Evolutionary conservation across 2,797 vertebrate species (phyloP), one percentile per base, ranked within the genome.

Genomic region (Danio choprae): DNA sequence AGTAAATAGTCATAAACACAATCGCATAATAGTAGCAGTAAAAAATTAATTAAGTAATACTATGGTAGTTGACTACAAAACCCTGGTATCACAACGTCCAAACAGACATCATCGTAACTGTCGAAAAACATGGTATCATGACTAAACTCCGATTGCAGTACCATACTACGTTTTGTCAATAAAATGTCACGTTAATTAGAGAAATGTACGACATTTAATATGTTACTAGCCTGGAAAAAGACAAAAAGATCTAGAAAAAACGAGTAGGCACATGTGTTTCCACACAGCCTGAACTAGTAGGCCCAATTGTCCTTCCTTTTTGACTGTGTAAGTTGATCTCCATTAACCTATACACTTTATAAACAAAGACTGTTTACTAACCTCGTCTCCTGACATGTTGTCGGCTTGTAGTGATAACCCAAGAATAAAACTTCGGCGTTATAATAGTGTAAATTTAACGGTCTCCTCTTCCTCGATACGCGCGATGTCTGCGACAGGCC

Each of bases 331-430:
- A 44, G 38, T 41, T 36, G 40, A n/a, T 2, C 1, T 0, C 16
- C 38, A 10, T 46, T 0, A 7, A 15, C 36, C 10, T 12, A 13
- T 5, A 43, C 69, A 59, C 0, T 38, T 44, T 1, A 0, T 51
- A 13, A 71, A 44, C 51, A 68, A 13, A 13, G 7, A 16, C 3
- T 36, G 4, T n/a, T 53, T 10, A 60, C 68, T 63, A 50, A 84
- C 81, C 83, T 83, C 81, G 69, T 86, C 85, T 84, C 69, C 83
- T 9, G 83, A 84, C 83, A 84, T 86, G 40, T 16, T 77, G 72
- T 15, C 29, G 41, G 15, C 8, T n/a, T 46, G 16, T 64, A 29
- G 18, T 62, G 22, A 53, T 69, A 51, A 20, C 46, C 4, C 22
- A 20, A 38, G 16, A 60, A 6, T 8, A n/a, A 15, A 65, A 73